Percentiles rank a stretch among this genome's conserved stretches.
These are phyloP conservation scores for Bos javanicus DNA, from an alignment of 2,113 vertebrate species.

Conservation along the genomic window DNA sequence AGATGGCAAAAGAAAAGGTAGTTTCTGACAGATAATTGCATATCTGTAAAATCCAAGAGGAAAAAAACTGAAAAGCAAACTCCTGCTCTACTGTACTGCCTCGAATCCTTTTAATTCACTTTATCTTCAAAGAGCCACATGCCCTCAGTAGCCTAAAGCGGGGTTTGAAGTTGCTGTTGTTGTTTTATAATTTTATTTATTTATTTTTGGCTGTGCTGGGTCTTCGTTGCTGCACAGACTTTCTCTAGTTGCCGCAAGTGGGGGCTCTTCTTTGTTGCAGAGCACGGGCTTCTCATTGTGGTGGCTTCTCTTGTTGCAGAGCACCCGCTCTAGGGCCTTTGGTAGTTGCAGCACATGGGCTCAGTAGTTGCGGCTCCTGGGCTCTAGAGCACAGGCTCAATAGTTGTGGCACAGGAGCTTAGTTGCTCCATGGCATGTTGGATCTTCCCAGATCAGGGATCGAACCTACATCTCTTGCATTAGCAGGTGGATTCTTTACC, in stretches of 20 bases:
- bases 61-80: background rate
- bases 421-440: background rate
- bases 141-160: background rate
- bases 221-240: background rate
- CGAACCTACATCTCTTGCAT: background rate
- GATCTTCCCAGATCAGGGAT: background rate
- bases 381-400: background rate
- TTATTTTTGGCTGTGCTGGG: background rate
- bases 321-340: background rate
- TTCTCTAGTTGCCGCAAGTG: background rate
- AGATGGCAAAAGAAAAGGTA: background rate
- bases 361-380: background rate
- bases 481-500: background rate
- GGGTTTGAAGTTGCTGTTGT: background rate
- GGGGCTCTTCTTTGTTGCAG: background rate
- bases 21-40: background rate
- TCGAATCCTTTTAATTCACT: conserved; percentile 6
- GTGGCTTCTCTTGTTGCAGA: background rate
- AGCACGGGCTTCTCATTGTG: background rate
- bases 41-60: background rate
- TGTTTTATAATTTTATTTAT: background rate
- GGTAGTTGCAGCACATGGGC: background rate
- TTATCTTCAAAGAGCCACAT: background rate
- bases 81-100: background rate
- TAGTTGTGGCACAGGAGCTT: background rate